These are phyloP conservation scores for Todiramphus chloris DNA, from an alignment of 2,113 vertebrate genomes.

Conservation along the genomic window DNA sequence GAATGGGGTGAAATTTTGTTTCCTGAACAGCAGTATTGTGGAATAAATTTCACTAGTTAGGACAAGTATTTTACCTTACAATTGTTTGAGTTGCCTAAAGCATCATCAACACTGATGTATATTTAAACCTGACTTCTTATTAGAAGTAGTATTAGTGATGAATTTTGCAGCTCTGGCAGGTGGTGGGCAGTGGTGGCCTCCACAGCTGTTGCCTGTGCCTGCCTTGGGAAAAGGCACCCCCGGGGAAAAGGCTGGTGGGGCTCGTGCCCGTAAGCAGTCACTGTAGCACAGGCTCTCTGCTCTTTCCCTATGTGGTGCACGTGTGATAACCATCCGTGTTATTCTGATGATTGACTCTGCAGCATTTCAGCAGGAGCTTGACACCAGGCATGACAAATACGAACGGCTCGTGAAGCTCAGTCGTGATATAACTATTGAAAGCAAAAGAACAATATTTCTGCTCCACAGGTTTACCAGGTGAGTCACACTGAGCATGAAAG, in stretches of 20 bases:
- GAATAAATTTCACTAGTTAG: neutral
- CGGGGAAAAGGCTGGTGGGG: neutral
- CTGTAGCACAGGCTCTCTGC: neutral
- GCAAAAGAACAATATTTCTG: slow-evolving; percentile 96
- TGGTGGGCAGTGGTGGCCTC: neutral
- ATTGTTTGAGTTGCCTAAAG: neutral
- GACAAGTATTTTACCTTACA: neutral
- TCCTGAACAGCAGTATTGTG: neutral
- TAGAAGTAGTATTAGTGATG: neutral
- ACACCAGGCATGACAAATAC: slow-evolving; percentile 92
- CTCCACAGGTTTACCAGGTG: slow-evolving; percentile 94
- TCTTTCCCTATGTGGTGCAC: accelerated
- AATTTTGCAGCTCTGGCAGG: neutral
- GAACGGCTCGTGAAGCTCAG: slow-evolving; percentile 95
- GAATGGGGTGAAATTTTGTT: neutral
- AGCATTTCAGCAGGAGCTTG: slow-evolving; percentile 95
- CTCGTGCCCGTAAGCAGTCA: neutral
- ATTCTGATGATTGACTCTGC: neutral
- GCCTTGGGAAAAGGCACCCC: neutral
- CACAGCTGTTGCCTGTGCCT: accelerated
- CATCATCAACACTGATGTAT: neutral
- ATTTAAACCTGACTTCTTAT: neutral
- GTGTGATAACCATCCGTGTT: neutral
- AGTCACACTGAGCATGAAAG: neutral
- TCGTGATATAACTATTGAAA: slow-evolving; percentile 96